Base-by-base conservation (phyloP, 2,888 invertebrate genomes). In the Steinernema scapterisci region DNA sequence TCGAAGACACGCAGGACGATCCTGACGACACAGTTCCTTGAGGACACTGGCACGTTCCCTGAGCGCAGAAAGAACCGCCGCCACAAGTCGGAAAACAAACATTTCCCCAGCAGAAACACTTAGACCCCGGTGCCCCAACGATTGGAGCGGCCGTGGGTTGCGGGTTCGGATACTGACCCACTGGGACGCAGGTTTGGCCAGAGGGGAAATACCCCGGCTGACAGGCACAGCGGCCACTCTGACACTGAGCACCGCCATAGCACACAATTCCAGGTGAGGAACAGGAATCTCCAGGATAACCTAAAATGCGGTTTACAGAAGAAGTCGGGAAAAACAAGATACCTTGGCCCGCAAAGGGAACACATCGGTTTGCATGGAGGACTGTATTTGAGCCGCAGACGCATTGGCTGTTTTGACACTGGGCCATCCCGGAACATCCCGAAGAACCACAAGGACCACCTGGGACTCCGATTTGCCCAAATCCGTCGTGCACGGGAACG, bases 1-100 rank as follows among this genome's bases (percentile, higher is more conserved):
- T 38, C 38, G 38, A 31, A 16, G 63, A 31, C 3, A 51, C n/a
- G 52, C 52, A 51, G 25, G 1, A 27, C 13, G 27, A 16, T 44
- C 46, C 48, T 1, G 71, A 25, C 16, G 44, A 77, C 7, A 81
- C 78, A 0, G 76, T 81, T 21, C 83, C 83, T 21, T 80, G 78
- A 0, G 84, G 82, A 70, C 86, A 86, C 0, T 83, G 80, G 63
- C 86, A 86, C 0, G 83, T 43, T 0, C 81, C 79, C 13, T 83
- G 81, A 25, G 78, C 78, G 73, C 87, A 87, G 11, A 77, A 46
- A 5, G 86, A 84, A 25, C 85, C 84, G 21, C 86, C 85, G 45
- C 77, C 75, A 54, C 85, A 85, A 25, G 78, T 76, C 46, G 71
- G 75, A 13, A 63, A 63, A n/a, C 63, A 63, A 16, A 63, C 27